Conservation (phyloP, 2,888 invertebrate species). For the Melanargia galathea region DNA sequence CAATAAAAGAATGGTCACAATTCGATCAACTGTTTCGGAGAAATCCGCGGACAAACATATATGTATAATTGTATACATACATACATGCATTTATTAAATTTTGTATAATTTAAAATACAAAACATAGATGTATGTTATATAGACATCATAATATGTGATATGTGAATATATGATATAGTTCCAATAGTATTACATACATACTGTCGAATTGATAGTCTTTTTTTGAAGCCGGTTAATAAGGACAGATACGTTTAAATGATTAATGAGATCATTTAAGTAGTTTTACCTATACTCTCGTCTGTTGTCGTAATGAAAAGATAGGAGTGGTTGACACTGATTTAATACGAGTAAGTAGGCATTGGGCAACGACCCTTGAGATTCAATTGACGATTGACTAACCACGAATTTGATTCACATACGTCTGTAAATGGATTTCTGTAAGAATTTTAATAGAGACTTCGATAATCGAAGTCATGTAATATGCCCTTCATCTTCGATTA, state of each 20-base stretch:
- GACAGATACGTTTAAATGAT: conserved; percentile 4
- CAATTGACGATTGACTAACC: conserved; percentile 22
- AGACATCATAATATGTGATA: too few relatives aligned
- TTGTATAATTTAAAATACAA: too few relatives aligned
- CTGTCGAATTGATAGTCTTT: too few relatives aligned
- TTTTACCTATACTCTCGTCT: background rate
- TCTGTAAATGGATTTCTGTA: conserved; percentile 24
- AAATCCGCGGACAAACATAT: too few relatives aligned
- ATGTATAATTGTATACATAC: background rate
- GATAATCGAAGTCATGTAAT: background rate
- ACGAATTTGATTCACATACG: conserved; percentile 30
- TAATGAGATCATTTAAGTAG: background rate
- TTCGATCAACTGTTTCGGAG: too few relatives aligned
- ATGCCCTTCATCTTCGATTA: too few relatives aligned
- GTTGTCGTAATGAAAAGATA: conserved; percentile 10
- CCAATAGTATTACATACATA: too few relatives aligned
- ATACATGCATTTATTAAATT: too few relatives aligned
- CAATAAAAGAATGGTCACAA: too few relatives aligned
- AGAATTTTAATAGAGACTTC: background rate
- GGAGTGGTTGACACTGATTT: conserved; percentile 11
- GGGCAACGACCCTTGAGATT: conserved; percentile 23
- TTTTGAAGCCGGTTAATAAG: background rate
- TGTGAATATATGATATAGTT: too few relatives aligned
- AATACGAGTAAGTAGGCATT: conserved; percentile 7
- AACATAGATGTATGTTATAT: too few relatives aligned